Evolutionary conservation across 2,113 vertebrate species (phyloP).

Genomic region (Phalacrocorax brasilianus): DNA sequence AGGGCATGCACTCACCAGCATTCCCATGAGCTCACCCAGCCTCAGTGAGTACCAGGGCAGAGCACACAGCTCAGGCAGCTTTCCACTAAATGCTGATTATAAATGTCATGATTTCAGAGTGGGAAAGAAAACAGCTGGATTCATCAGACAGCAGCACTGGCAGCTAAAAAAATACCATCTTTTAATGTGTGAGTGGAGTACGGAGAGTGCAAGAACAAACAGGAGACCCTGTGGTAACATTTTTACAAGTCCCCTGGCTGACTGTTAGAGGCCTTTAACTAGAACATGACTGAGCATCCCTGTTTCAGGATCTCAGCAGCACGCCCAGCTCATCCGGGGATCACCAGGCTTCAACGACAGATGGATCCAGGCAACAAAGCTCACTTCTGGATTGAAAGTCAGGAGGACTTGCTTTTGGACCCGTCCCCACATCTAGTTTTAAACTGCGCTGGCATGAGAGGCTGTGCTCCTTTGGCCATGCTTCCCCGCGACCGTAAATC

Average conservation of each 20-base stretch:
- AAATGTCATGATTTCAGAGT: conserved; percentile 39
- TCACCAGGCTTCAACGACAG: background rate
- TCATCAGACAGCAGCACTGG: background rate
- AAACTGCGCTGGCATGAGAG: background rate
- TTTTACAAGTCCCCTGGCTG: conserved; percentile 57
- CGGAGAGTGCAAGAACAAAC: conserved; percentile 7
- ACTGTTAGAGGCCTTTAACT: conserved; percentile 40
- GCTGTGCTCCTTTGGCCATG: conserved; percentile 2
- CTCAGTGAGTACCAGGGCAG: background rate
- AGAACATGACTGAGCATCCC: conserved; percentile 13
- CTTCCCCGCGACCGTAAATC: background rate
- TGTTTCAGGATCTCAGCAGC: background rate
- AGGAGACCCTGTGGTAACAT: conserved; percentile 26
- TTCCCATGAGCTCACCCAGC: background rate
- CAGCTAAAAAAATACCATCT: conserved; percentile 50
- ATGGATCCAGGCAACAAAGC: background rate
- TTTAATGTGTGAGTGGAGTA: conserved; percentile 27
- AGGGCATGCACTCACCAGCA: background rate
- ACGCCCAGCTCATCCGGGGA: background rate
- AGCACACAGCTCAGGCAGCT: background rate
- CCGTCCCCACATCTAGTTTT: background rate
- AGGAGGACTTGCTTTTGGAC: background rate
- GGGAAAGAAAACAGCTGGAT: conserved; percentile 48
- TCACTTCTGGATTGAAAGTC: background rate
- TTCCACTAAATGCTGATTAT: background rate